Evolutionary conservation across 2,113 vertebrate species (phyloP).

Genomic region (Ia io): DNA sequence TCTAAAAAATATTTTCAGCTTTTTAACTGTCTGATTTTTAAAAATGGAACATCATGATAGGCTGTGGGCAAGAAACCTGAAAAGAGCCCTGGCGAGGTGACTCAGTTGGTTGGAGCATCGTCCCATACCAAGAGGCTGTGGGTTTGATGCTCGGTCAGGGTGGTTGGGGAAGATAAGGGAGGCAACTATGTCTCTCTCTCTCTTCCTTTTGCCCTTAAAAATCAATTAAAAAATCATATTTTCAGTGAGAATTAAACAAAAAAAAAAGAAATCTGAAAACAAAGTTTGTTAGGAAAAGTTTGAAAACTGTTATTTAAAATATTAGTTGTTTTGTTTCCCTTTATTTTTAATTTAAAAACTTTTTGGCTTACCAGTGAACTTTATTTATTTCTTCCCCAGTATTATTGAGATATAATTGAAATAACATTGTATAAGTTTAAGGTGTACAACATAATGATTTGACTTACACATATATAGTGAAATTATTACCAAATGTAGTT

Average conservation of each 20-base stretch:
- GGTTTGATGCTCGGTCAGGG: no score
- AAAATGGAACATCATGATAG: slow-evolving; percentile 7
- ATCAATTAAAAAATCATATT: no score
- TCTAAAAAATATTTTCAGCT: slow-evolving; percentile 46
- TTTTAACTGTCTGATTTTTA: slow-evolving; percentile 33
- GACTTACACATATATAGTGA: not conserved
- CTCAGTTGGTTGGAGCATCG: no score
- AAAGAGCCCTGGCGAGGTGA: not conserved
- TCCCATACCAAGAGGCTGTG: no score
- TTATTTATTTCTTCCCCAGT: not conserved
- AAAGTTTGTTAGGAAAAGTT: not conserved
- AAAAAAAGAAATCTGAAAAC: not conserved
- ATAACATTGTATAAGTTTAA: not conserved
- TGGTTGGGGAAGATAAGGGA: no score
- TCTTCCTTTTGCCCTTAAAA: no score
- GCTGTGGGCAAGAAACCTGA: not conserved
- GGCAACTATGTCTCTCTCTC: no score
- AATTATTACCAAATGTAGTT: not conserved
- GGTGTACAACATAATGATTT: not conserved
- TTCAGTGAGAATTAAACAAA: no score
- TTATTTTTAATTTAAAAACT: not conserved
- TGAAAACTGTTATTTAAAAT: not conserved
- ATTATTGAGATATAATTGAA: not conserved
- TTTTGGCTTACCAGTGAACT: not conserved
- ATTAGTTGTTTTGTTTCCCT: not conserved